These are phyloP conservation scores for Tetanocera ferruginea DNA, from an alignment of 2,888 invertebrate genomes.

Conservation along the genomic window DNA sequence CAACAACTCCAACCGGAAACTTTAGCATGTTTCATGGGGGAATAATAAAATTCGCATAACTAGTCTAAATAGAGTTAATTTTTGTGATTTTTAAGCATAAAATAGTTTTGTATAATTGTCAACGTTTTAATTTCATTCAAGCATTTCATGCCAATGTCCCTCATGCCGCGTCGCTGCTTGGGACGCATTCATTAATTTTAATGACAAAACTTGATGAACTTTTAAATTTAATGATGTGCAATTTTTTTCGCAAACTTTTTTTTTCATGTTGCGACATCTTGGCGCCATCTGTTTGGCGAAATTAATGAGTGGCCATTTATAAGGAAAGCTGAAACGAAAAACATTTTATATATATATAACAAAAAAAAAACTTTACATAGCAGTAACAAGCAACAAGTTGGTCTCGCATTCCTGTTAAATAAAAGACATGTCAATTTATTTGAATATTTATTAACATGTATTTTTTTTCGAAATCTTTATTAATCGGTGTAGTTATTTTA, in stretches of 20 bases:
- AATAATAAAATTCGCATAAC: neutral
- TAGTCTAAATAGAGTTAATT: too few species aligned
- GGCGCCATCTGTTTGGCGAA: constrained; percentile 1
- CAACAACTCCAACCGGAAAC: neutral
- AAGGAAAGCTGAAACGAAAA: neutral
- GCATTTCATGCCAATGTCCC: constrained; percentile 25
- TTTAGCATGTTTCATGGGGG: neutral
- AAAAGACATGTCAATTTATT: neutral
- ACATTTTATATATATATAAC: neutral
- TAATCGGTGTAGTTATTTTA: neutral
- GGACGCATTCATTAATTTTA: constrained; percentile 56
- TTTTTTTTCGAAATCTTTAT: neutral
- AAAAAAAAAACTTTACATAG: neutral
- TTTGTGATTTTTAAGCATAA: neutral
- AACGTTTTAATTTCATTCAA: neutral
- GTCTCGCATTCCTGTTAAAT: neutral
- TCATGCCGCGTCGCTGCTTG: constrained; percentile 39
- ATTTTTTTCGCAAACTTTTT: constrained; percentile 38
- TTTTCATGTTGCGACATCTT: neutral
- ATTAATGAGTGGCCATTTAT: constrained; percentile 24
- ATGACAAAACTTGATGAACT: constrained; percentile 53
- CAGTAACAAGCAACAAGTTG: neutral
- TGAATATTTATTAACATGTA: neutral
- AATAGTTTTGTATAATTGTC: neutral
- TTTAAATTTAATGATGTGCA: constrained; percentile 57